Base-by-base conservation (phyloP, 2,113 vertebrate species). In the Pomatorhinus ruficollis region DNA sequence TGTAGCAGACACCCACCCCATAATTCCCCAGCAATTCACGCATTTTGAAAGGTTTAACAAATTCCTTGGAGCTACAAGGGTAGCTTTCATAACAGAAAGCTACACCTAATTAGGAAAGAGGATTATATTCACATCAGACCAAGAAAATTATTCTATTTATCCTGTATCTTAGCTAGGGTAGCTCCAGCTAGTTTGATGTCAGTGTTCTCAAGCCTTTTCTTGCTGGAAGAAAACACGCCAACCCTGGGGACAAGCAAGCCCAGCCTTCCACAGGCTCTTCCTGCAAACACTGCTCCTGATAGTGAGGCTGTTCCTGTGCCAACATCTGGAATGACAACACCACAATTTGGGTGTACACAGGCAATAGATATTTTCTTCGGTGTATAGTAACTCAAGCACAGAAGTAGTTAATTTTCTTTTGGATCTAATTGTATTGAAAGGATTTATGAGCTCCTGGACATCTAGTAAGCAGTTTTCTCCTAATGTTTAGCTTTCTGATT, bases 21-120 rank as follows among this genome's bases (percentile, higher is more conserved):
- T 39, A 6, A 12, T 5, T 59, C 20, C 23, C 45, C 39, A 59
- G 23, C 0, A 2, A 60, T 60, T 50, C 13, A 39, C 12, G 21
- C 15, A 25, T 47, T 91, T 76, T 47, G 19, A 44, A 47, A 52
- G 7, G 12, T 22, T 92, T 45, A 60, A 52, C 11, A 57, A 35
- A 56, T 47, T 33, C 31, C 39, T 53, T 15, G 23, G 11, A 81
- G 47, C 13, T 37, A 28, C 37, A 50, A 31, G 37, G 30, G 14
- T 11, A 61, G 21, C 31, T 57, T 54, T 47, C 63, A 4, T 18
- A 37, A 71, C 8, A 78, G 27, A 74, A 76, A 57, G 12, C 33
- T 14, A 33, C 7, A 35, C 10, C 6, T 37, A 35, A 52, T 49
- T 2, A 80, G 28, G 30, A 81, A 81, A 66, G 23, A 37, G 1